Evolutionary conservation across 2,113 vertebrate genomes (phyloP), one percentile per base, ranked within the genome.

Genomic region (Phaethon lepturus): DNA sequence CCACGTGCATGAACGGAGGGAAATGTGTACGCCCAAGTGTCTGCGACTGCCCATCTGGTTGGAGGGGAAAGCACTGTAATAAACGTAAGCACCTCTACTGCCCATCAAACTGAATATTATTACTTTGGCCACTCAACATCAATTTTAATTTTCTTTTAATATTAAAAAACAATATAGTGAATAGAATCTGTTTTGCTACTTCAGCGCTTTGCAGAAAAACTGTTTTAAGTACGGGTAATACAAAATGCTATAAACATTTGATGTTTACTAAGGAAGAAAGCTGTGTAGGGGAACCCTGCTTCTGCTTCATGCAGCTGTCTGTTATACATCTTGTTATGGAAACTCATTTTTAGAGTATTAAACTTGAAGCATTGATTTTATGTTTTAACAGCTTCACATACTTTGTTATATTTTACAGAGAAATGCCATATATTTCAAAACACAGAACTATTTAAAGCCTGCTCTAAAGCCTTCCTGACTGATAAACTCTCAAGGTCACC

Each of bases 1-100:
- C 98, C 53, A 63, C 23, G 86, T 99, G 99, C 59, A 94, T 99
- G 98, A 99, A 99, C 1, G 97, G 98, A 38, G 98, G 98, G 33
- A 97, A 96, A 64, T 99, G 98, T 3, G 95, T 98, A 2, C 93
- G 74, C 24, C 98, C 98, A 17, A 97, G 98, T 6, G 88, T 98
- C 75, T 99, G 98, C 8, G 98, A 99, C 95, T 99, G 98, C 86
- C 97, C 98, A 0, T 98, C 98, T 26, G 98, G 98, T 8, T 98
- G 98, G 98, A 96, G 97, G 66, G 98, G 98, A 75, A 98, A 88
- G 53, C 76, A 94, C 44, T 99, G 96, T 17, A 97, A 98, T 84
- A 98, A 98, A 97, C 98, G 97, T 98, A 97, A 97, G 98, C 94
- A 58, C 31, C 59, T 88, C 52, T 23, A 5, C 72, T 73, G 60